phyloP scores from a whole-genome alignment of 2,888 invertebrate genomes.

The Nemoura dubitans region DNA sequence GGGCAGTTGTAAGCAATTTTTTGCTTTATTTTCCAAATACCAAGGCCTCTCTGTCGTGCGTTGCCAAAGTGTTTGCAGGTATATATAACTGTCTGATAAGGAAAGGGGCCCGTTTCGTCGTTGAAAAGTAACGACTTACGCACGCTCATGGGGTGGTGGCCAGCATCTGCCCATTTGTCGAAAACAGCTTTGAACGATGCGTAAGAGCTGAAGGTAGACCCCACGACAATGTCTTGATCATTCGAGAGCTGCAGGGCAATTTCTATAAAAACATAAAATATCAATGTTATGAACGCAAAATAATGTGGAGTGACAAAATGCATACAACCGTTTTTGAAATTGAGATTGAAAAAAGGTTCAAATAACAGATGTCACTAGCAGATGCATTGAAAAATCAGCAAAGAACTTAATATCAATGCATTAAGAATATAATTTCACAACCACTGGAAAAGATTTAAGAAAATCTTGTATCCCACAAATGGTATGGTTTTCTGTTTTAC shows the following conservation, averaged over 20 bases:
- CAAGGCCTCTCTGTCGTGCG: neutral
- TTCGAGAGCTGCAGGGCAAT: neutral
- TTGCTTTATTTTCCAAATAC: neutral
- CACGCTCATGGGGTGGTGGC: slow-evolving; percentile 17
- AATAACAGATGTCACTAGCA: neutral
- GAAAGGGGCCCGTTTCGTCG: neutral
- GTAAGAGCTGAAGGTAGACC: neutral
- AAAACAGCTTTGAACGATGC: neutral
- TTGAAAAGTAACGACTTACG: neutral
- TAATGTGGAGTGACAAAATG: neutral
- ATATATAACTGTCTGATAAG: neutral
- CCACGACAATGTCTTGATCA: neutral
- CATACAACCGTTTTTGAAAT: neutral
- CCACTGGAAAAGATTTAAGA: too few relatives aligned
- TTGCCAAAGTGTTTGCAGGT: slow-evolving; percentile 10
- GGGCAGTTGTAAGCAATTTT: neutral
- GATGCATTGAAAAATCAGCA: neutral
- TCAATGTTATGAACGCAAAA: neutral
- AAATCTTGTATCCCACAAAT: too few relatives aligned
- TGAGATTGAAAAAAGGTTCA: too few relatives aligned
- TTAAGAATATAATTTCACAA: too few relatives aligned
- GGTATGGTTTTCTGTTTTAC: too few relatives aligned
- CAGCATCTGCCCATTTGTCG: slow-evolving; percentile 27
- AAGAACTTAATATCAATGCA: too few relatives aligned
- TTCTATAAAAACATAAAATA: slow-evolving; percentile 25